phyloP scores from a whole-genome alignment of 2,113 vertebrate species.

The Varanus komodoensis region DNA sequence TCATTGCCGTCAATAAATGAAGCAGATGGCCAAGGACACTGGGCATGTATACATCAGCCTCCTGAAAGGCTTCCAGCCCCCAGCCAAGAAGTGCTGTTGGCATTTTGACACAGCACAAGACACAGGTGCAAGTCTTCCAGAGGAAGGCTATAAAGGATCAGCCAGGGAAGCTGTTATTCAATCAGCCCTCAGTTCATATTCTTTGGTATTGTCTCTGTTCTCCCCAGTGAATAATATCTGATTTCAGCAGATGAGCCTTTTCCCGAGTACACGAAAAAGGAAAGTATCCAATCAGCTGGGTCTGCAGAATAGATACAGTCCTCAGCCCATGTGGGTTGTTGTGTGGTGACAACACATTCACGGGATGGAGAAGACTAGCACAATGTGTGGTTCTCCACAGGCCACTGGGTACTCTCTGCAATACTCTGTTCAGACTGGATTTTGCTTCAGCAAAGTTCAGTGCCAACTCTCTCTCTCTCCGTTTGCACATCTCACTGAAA shows the following conservation, averaged over 20 bases:
- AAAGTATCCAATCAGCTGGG: background rate
- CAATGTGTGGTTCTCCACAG: background rate
- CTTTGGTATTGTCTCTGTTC: fast-evolving
- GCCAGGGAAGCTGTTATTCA: background rate
- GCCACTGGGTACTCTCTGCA: background rate
- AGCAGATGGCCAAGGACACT: background rate
- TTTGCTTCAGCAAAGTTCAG: background rate
- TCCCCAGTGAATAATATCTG: background rate
- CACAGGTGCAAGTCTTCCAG: slow-evolving; percentile 4
- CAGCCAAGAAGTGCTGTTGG: background rate
- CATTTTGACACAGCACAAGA: background rate
- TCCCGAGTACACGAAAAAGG: background rate
- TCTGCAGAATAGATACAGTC: background rate
- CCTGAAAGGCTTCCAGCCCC: background rate
- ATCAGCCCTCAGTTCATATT: background rate
- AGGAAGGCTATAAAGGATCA: background rate
- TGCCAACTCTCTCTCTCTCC: background rate
- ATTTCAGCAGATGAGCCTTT: background rate
- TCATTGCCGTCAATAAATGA: slow-evolving; percentile 18
- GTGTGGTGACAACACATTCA: background rate
- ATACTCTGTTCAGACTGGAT: background rate
- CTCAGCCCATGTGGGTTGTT: background rate
- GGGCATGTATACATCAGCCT: background rate
- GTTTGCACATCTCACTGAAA: background rate
- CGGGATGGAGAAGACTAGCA: background rate